A percentile compares a stretch with the other conserved stretches of the same genome.
These are phyloP conservation scores for Maconellicoccus hirsutus DNA, from an alignment of 1,140 invertebrate species.

Conservation along the genomic window DNA sequence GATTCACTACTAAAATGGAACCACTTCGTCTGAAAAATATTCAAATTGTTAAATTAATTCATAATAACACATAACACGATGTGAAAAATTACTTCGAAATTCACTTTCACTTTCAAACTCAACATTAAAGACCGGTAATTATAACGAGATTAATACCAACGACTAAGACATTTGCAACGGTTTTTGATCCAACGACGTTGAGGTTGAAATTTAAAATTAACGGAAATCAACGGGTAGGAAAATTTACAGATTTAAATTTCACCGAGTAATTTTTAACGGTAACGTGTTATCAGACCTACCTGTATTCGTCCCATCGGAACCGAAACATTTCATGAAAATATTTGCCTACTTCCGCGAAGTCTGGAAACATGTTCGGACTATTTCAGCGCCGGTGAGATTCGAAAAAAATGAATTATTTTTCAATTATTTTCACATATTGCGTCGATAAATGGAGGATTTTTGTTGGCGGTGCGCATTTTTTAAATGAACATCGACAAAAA, in stretches of 20 bases:
- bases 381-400: background rate
- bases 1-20: background rate
- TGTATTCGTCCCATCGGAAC: slow-evolving; percentile 42
- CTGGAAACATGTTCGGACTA: slow-evolving; percentile 38
- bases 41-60: background rate
- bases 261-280: background rate
- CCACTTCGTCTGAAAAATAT: background rate
- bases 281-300: slow-evolving; percentile 34
- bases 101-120: background rate
- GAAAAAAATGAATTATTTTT: background rate
- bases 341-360: slow-evolving; percentile 43
- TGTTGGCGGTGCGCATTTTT: background rate
- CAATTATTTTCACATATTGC: background rate
- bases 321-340: slow-evolving; percentile 47
- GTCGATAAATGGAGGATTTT: background rate
- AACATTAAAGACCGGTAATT: background rate
- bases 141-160: background rate
- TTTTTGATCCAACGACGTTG: background rate
- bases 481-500: background rate
- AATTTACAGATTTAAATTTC: background rate
- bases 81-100: background rate
- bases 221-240: background rate
- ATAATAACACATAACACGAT: slow-evolving; percentile 1
- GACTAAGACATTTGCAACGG: background rate
- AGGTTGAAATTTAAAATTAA: background rate